Evolutionary conservation across 2,113 vertebrate genomes (phyloP).

Genomic region (Festucalex cinctus): DNA sequence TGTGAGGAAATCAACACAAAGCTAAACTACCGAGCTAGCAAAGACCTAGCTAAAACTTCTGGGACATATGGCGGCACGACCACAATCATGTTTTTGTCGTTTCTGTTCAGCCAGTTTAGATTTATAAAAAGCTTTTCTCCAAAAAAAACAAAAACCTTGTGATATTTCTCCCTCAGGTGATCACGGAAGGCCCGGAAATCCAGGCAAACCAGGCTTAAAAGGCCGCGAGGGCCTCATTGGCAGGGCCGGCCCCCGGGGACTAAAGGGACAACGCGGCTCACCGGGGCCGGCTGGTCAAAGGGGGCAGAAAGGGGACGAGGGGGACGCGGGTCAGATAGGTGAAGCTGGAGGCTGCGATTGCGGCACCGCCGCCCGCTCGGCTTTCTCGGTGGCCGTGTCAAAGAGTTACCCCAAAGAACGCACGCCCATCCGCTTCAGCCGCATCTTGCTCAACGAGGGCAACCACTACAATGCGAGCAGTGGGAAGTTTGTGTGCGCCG

Average conservation of each 20-base stretch:
- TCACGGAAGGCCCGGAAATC: conserved; percentile 80
- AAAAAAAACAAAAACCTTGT: neutral
- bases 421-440: conserved; percentile 91
- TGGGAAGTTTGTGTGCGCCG: conserved; percentile 86
- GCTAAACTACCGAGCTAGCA: no score
- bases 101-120: no score
- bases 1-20: no score
- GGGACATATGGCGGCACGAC: no score
- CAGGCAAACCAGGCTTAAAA: conserved; percentile 83
- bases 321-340: conserved; percentile 77
- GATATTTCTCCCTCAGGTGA: conserved; percentile 58
- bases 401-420: conserved; percentile 91
- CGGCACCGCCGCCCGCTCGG: conserved; percentile 76
- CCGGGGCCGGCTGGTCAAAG: conserved; percentile 72
- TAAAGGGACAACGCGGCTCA: conserved; percentile 78
- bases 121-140: neutral
- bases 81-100: no score
- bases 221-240: conserved; percentile 84
- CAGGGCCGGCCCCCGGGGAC: conserved; percentile 84
- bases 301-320: conserved; percentile 81
- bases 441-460: conserved; percentile 92
- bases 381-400: conserved; percentile 91
- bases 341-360: conserved; percentile 85
- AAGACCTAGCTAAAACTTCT: no score
- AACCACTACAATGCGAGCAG: conserved; percentile 86